Percentiles rank a stretch among this genome's conserved stretches.
These are phyloP conservation scores for Clitarchus hookeri DNA, from an alignment of 2,888 invertebrate genomes.

Conservation along the genomic window DNA sequence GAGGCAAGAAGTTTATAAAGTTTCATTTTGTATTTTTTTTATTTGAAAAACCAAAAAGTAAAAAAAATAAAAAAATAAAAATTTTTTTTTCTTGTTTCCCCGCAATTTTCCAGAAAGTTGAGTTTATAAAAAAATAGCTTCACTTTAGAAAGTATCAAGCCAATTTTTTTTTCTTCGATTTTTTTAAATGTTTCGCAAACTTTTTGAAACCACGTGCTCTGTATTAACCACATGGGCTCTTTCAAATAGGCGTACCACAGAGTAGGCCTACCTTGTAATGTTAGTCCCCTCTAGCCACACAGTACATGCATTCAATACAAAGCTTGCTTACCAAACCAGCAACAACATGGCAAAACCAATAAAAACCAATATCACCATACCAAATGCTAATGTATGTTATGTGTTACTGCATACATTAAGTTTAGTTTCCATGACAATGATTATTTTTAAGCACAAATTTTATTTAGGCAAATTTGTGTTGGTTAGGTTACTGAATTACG, in stretches of 20 bases:
- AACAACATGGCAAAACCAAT: not conserved
- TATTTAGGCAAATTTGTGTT: not conserved
- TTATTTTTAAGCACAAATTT: not conserved
- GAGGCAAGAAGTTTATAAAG: not conserved
- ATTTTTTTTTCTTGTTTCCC: constrained; percentile 28
- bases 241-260: not conserved
- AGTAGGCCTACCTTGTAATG: constrained; percentile 14
- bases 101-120: constrained; percentile 19
- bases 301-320: not conserved
- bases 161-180: not conserved
- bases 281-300: constrained; percentile 7
- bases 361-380: not conserved
- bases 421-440: not conserved
- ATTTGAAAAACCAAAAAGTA: constrained; percentile 15
- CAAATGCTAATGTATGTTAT: not conserved
- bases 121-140: constrained; percentile 20
- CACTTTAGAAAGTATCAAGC: constrained; percentile 1
- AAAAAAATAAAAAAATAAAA: not conserved
- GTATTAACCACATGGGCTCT: not conserved
- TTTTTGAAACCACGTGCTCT: not conserved
- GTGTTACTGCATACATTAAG: not conserved
- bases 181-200: not conserved
- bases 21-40: not conserved
- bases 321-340: constrained; percentile 5
- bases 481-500: too few relatives aligned